phyloP scores from a whole-genome alignment of 37 sponge, comb jelly and placozoan genomes.

The Oscarella lobularis region DNA sequence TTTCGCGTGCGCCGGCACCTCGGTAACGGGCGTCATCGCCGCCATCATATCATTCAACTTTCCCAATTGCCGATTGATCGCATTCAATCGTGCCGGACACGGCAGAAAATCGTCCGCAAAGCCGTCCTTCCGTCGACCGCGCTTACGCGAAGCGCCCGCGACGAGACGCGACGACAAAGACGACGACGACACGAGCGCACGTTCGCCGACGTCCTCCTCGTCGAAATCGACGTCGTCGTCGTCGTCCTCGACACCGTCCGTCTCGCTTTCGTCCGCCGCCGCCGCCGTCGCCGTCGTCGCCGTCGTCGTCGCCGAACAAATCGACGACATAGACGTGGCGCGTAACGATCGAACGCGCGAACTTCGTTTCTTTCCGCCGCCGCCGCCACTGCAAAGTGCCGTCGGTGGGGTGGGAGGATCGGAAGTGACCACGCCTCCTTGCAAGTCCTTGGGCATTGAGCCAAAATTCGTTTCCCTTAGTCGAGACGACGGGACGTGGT shows the following conservation, averaged over 20 bases:
- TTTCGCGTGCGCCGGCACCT: not conserved
- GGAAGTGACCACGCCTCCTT: not conserved
- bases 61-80: not conserved
- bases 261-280: not conserved
- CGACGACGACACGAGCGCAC: too few species aligned
- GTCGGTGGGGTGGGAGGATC: not conserved
- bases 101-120: not conserved
- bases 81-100: slow-evolving; percentile 1
- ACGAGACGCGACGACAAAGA: too few species aligned
- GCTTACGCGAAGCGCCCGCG: not conserved
- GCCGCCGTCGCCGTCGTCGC: not conserved
- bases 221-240: too few species aligned
- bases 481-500: not conserved
- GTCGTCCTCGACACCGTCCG: not conserved
- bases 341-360: not conserved
- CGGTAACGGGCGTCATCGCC: not conserved
- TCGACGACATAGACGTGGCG: not conserved
- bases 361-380: not conserved
- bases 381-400: too few species aligned
- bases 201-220: too few species aligned
- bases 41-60: not conserved
- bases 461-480: not conserved
- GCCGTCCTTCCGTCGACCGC: not conserved
- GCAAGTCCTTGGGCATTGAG: not conserved
- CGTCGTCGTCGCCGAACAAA: not conserved